These are phyloP conservation scores for Eugnorisma glareosa DNA, from an alignment of 2,888 invertebrate species.

Conservation along the genomic window DNA sequence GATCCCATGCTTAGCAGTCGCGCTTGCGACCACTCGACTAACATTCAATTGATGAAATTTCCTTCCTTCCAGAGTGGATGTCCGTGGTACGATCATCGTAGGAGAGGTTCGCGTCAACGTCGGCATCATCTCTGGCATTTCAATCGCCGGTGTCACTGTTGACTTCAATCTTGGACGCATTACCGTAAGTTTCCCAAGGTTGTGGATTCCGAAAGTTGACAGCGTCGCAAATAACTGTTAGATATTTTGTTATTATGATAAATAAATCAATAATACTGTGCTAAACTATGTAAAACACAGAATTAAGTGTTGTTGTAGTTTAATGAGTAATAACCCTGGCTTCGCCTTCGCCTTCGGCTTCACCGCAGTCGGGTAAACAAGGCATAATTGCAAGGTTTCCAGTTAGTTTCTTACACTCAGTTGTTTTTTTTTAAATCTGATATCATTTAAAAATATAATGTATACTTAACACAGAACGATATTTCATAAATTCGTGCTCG, in stretches of 20 bases:
- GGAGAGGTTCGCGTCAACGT: conserved; percentile 70
- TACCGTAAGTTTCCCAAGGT: conserved; percentile 67
- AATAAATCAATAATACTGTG: neutral
- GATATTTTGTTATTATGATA: neutral
- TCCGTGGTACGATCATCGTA: conserved; percentile 66
- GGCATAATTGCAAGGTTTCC: neutral
- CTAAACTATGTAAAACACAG: neutral
- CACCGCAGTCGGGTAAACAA: too few species aligned
- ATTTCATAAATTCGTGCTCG: too few species aligned
- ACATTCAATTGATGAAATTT: neutral
- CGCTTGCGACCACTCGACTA: neutral
- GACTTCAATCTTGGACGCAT: conserved; percentile 72
- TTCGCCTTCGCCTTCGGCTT: too few species aligned
- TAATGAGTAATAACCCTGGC: neutral
- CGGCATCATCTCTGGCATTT: conserved; percentile 76
- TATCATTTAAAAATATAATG: too few species aligned
- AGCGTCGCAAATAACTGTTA: neutral
- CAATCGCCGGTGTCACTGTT: conserved; percentile 68
- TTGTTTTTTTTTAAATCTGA: neutral
- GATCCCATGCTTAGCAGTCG: neutral
- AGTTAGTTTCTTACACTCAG: neutral
- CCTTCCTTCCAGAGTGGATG: conserved; percentile 37
- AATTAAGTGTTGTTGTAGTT: neutral
- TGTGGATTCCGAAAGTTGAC: neutral
- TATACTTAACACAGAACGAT: too few species aligned